Conservation (phyloP, 1,140 invertebrate species). For the Lithobius niger region DNA sequence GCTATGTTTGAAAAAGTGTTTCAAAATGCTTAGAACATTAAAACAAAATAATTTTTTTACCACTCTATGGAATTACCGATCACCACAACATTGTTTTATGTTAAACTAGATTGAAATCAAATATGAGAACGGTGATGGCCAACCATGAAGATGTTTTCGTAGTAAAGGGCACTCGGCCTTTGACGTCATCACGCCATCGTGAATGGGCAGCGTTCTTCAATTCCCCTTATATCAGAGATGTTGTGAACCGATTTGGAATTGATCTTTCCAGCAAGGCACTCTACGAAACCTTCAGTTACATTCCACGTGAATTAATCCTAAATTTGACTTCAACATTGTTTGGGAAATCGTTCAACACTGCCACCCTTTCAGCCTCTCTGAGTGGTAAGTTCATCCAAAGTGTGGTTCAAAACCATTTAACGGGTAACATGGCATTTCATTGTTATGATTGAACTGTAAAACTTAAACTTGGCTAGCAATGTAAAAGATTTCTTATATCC, state of each 20-base stretch:
- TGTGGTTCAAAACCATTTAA: background rate
- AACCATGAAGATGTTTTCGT: background rate
- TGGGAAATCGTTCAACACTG: background rate
- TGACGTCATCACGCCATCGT: background rate
- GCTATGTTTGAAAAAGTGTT: no score
- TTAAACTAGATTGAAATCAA: background rate
- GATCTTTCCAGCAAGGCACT: background rate
- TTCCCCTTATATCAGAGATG: background rate
- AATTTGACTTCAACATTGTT: slow-evolving; percentile 4
- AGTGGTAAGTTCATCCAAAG: background rate
- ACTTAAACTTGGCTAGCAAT: no score
- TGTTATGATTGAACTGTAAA: background rate
- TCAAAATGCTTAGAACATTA: no score
- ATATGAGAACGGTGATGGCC: background rate
- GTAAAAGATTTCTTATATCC: no score
- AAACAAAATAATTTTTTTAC: no score
- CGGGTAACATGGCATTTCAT: background rate
- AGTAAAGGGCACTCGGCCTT: background rate
- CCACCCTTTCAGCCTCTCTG: background rate
- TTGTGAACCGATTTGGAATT: background rate
- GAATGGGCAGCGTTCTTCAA: background rate
- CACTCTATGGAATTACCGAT: no score
- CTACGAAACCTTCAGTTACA: background rate
- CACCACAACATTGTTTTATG: no score
- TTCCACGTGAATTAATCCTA: background rate